These are phyloP conservation scores for Drosophila suzukii DNA, from an alignment of 1,140 invertebrate species.

Conservation along the genomic window DNA sequence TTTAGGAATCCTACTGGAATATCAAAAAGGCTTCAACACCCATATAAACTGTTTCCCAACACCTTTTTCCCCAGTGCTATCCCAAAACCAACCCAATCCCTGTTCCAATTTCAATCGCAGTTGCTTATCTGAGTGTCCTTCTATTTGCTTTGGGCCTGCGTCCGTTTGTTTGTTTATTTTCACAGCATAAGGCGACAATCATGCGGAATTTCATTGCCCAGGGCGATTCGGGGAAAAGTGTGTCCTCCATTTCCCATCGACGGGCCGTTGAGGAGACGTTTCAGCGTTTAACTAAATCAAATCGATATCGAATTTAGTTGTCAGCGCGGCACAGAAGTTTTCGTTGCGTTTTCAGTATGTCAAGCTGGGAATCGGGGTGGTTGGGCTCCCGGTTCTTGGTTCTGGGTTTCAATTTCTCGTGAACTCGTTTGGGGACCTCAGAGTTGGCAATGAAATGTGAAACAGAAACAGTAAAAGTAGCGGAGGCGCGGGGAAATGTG, in stretches of 20 bases:
- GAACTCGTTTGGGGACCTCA: conserved; percentile 53
- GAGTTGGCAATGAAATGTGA: conserved; percentile 68
- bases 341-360: conserved; percentile 57
- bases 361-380: conserved; percentile 27
- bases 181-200: conserved; percentile 76
- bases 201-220: conserved; percentile 63
- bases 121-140: conserved; percentile 54
- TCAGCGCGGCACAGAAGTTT: conserved; percentile 66
- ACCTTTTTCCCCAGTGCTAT: background rate
- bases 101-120: conserved; percentile 38
- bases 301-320: conserved; percentile 81
- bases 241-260: conserved; percentile 7
- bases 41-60: too few species aligned
- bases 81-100: conserved; percentile 2
- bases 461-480: conserved; percentile 50
- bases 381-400: conserved; percentile 20
- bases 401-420: conserved; percentile 70
- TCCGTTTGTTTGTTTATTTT: conserved; percentile 66
- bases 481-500: background rate
- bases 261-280: conserved; percentile 42
- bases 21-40: too few species aligned
- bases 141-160: conserved; percentile 48
- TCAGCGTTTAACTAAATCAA: conserved; percentile 78
- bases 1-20: too few species aligned
- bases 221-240: conserved; percentile 22